Conservation (phyloP, 2,113 vertebrate species). For the Nycticryphes semicollaris region DNA sequence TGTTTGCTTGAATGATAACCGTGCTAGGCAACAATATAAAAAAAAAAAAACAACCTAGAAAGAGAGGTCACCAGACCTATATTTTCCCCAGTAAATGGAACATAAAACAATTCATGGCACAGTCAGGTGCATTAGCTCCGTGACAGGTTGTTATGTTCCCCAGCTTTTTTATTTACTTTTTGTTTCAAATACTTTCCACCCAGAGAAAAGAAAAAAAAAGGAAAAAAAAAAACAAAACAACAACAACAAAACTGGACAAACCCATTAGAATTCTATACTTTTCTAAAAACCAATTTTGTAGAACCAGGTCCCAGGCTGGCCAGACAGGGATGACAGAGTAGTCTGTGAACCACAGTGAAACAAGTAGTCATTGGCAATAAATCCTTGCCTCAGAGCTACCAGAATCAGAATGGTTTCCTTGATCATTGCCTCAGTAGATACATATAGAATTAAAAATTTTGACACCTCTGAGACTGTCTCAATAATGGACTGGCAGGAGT, state of each 20-base stretch:
- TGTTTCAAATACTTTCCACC: background rate
- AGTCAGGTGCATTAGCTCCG: background rate
- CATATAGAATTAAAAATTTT: background rate
- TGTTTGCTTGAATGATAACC: background rate
- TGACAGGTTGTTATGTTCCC: background rate
- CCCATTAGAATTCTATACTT: background rate
- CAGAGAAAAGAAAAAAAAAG: background rate
- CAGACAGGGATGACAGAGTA: background rate
- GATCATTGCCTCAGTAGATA: background rate
- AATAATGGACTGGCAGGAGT: background rate
- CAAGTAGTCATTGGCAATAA: background rate
- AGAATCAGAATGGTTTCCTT: background rate
- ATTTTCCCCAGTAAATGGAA: background rate
- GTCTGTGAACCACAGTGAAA: background rate
- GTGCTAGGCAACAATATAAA: background rate
- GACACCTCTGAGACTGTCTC: background rate
- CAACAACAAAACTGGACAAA: background rate
- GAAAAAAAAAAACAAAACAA: background rate
- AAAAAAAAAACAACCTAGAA: background rate
- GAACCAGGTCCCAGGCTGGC: background rate
- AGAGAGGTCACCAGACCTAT: background rate
- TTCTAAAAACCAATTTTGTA: background rate
- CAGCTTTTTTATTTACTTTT: background rate
- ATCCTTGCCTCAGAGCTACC: background rate
- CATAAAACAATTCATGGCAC: background rate